phyloP scores from a whole-genome alignment of 2,888 invertebrate species.

The Ormyrus thymus region DNA sequence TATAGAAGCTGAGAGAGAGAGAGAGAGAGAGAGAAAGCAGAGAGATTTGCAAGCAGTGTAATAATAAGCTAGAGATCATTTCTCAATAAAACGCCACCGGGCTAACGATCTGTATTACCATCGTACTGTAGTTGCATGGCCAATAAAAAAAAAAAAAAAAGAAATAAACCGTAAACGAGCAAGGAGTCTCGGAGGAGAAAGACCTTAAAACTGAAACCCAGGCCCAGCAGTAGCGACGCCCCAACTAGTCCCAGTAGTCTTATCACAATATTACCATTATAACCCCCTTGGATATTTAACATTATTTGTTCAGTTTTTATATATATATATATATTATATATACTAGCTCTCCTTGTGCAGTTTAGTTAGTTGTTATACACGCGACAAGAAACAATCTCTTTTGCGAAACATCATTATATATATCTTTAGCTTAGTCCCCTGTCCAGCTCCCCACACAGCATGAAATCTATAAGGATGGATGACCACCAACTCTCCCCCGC shows the following conservation, averaged over 20 bases:
- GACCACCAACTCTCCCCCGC: background rate
- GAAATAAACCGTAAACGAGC: too few relatives aligned
- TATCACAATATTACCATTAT: too few relatives aligned
- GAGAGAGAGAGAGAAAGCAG: conserved; percentile 18
- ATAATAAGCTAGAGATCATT: conserved; percentile 63
- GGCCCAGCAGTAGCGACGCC: too few relatives aligned
- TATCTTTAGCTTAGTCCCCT: conserved; percentile 36
- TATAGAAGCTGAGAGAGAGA: conserved; percentile 56
- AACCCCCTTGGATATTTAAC: too few relatives aligned
- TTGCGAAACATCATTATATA: background rate
- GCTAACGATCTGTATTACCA: conserved; percentile 58
- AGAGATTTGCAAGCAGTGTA: too few relatives aligned
- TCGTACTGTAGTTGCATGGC: conserved; percentile 70
- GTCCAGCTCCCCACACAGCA: conserved; percentile 34
- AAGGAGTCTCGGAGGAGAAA: too few relatives aligned
- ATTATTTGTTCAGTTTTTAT: background rate
- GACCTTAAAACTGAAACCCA: too few relatives aligned
- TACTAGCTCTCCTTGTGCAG: background rate
- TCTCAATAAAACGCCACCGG: conserved; percentile 75
- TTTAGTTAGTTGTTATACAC: too few relatives aligned
- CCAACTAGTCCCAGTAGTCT: too few relatives aligned
- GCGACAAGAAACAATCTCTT: too few relatives aligned
- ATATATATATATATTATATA: conserved; percentile 29
- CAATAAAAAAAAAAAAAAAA: conserved; percentile 57
- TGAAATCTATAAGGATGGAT: conserved; percentile 22